Evolutionary conservation across 2,797 vertebrate genomes (phyloP).

Genomic region (Masticophis lateralis): DNA sequence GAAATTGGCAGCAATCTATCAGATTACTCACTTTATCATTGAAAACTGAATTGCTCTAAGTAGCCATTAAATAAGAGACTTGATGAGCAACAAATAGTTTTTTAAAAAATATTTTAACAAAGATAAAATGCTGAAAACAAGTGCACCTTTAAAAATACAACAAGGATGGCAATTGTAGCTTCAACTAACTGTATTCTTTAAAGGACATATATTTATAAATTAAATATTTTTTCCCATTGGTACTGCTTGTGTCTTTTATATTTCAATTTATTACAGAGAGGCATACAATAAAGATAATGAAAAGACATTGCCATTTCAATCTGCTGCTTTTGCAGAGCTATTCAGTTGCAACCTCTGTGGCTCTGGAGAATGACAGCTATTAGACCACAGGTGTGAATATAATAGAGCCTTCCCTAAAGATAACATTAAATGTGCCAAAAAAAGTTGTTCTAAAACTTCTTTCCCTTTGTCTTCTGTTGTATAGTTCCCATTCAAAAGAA

Average conservation of each 20-base stretch:
- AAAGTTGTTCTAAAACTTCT: slow-evolving; percentile 18
- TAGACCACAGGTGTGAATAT: slow-evolving; percentile 42
- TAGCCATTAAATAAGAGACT: background rate
- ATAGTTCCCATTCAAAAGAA: slow-evolving; percentile 11
- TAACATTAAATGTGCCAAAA: background rate
- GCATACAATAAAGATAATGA: slow-evolving; percentile 55
- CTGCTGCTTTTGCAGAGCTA: background rate
- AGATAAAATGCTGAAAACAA: background rate
- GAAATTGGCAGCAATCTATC: background rate
- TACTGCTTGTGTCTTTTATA: slow-evolving; percentile 46
- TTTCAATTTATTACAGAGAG: slow-evolving; percentile 53
- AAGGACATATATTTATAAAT: slow-evolving; percentile 41
- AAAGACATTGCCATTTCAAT: slow-evolving; percentile 52
- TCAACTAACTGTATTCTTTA: slow-evolving; percentile 17
- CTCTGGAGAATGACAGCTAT: slow-evolving; percentile 36
- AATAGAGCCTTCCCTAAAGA: slow-evolving; percentile 29
- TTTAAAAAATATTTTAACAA: slow-evolving; percentile 1
- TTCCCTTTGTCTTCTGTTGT: slow-evolving; percentile 29
- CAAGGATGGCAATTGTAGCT: background rate
- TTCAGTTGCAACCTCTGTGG: slow-evolving; percentile 40
- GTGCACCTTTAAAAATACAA: slow-evolving; percentile 17
- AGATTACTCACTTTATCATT: background rate
- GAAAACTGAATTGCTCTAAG: slow-evolving; percentile 7
- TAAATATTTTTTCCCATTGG: slow-evolving; percentile 32
- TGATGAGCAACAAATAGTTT: background rate